These are phyloP conservation scores for Nebria ingens DNA, from an alignment of 1,140 invertebrate species.

Conservation along the genomic window DNA sequence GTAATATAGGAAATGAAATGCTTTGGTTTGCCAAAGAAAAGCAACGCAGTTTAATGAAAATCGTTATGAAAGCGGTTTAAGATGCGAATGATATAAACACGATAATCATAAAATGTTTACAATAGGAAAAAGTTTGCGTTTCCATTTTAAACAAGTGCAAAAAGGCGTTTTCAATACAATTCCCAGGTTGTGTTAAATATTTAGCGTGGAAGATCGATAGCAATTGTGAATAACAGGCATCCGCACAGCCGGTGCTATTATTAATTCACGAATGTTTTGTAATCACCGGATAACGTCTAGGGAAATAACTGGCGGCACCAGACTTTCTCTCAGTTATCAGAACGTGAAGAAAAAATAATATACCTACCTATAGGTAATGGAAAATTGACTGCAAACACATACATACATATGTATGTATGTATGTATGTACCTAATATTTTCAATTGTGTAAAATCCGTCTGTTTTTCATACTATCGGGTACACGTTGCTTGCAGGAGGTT, in stretches of 20 bases:
- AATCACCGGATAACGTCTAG: constrained; percentile 3
- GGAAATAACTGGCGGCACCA: not conserved
- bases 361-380: not conserved
- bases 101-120: not conserved
- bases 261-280: constrained; percentile 8
- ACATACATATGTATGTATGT: not conserved
- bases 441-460: too few species aligned
- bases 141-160: constrained; percentile 4
- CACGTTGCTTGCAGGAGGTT: not conserved
- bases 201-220: constrained; percentile 2
- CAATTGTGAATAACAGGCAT: constrained; percentile 3
- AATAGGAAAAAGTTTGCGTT: not conserved
- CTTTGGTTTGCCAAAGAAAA: too few species aligned
- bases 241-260: not conserved
- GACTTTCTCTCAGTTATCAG: not conserved
- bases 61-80: too few species aligned
- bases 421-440: not conserved
- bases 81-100: too few species aligned
- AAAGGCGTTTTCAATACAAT: constrained; percentile 5
- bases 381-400: not conserved
- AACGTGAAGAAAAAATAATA: not conserved
- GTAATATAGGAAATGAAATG: too few species aligned
- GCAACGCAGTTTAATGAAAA: too few species aligned
- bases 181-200: not conserved
- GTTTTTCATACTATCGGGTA: too few species aligned